Base-by-base conservation (phyloP, 2,113 vertebrate species). In the Philantomba maxwellii region DNA sequence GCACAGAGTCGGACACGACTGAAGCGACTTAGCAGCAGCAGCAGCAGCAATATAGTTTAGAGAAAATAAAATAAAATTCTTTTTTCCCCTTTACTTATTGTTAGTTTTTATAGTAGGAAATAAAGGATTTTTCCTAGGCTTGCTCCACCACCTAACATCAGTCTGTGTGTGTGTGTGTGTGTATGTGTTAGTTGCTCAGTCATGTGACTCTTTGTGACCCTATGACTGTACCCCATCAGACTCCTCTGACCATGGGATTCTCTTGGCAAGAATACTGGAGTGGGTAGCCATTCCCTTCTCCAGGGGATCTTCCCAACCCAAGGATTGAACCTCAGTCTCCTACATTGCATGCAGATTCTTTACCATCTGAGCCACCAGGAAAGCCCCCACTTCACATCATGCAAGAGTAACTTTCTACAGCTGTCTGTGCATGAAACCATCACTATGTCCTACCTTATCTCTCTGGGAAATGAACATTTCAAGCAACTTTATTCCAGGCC, bases 1-100 rank as follows among this genome's bases (percentile, higher is more conserved):
- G 4, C n/a, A 66, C 9, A 21, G 17, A 66, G 17, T 21, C 1
- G 2, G 64, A 66, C n/a, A 66, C 0, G 4, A 66, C 17, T 66
- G 64, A 66, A 66, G 9, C 2, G 1, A 66, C n/a, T 21, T 36
- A 66, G 64, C 33, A 66, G 30, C 30, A 64, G 30, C 60, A 62
- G 60, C 33, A 66, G 33, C 64, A 66, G 33, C 12, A 4, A 30
- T 82, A 81, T 75, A 85, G 55, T 51, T 85, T n/a, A 47, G 33
- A 81, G 49, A 19, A 96, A 92, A 47, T 45, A 45, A 45, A 45
- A 45, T n/a, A 51, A 87, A 30, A 60, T 51, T 51, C 0, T 26
- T 19, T 75, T 66, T 16, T 19, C 0, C 15, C 25, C 16, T 82
- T 93, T 93, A 36, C 39, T 62, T 80, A 89, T 8, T 86, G n/a